These are phyloP conservation scores for Brachionus calyciflorus DNA, from an alignment of 1,140 invertebrate species.

Conservation along the genomic window DNA sequence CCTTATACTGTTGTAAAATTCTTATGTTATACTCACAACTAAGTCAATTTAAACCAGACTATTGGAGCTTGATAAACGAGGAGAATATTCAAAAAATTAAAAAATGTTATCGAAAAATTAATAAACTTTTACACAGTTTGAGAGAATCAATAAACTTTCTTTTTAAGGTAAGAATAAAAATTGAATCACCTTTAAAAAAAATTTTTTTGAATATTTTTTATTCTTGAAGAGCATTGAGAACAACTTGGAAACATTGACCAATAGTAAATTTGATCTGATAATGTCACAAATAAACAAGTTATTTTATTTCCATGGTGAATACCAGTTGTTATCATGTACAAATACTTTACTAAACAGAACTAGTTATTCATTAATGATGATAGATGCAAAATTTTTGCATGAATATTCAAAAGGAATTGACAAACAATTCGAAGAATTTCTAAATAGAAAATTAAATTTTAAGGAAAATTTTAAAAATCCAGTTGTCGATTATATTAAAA, in stretches of 20 bases:
- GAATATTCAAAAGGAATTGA: slow-evolving; percentile 38
- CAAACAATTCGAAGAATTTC: slow-evolving; percentile 27
- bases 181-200: neutral
- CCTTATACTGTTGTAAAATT: slow-evolving; percentile 29
- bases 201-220: neutral
- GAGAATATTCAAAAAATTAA: slow-evolving; percentile 13
- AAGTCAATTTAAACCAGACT: slow-evolving; percentile 33
- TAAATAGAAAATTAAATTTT: slow-evolving; percentile 8
- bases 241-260: neutral
- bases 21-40: slow-evolving; percentile 4
- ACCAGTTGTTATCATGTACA: neutral
- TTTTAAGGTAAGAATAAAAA: neutral
- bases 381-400: slow-evolving; percentile 4
- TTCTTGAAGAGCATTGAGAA: slow-evolving; percentile 7
- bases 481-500: slow-evolving; percentile 27
- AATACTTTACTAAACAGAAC: slow-evolving; percentile 4
- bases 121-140: neutral
- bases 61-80: neutral
- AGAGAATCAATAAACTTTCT: slow-evolving; percentile 34
- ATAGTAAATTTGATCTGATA: neutral
- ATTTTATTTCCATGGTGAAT: slow-evolving; percentile 22
- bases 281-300: neutral
- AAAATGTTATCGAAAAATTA: slow-evolving; percentile 21
- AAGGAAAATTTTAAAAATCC: slow-evolving; percentile 26
- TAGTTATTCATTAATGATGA: slow-evolving; percentile 30